Conservation (phyloP, 2,797 vertebrate genomes). For the Cottoperca gobio region DNA sequence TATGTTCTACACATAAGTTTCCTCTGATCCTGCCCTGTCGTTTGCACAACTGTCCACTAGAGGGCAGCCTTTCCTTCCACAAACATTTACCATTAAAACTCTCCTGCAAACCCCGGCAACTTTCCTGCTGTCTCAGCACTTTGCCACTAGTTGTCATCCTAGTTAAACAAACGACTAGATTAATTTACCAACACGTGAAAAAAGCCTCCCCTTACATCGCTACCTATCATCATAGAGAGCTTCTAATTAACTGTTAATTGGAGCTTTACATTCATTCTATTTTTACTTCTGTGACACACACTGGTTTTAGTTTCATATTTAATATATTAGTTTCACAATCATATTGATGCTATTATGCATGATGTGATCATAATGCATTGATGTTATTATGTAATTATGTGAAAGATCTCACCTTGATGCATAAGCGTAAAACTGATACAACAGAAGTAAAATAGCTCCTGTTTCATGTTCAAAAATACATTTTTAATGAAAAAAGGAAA, state of each 20-base stretch:
- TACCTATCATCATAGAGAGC: background rate
- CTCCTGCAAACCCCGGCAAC: no score
- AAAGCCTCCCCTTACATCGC: background rate
- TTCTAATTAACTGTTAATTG: background rate
- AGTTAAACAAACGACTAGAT: background rate
- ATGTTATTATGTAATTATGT: background rate
- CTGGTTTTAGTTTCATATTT: background rate
- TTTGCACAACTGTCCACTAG: conserved; percentile 12
- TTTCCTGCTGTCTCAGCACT: background rate
- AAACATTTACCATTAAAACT: background rate
- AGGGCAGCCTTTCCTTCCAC: conserved; percentile 13
- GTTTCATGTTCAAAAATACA: background rate
- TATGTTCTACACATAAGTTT: background rate
- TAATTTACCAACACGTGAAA: background rate
- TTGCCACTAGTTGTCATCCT: conserved; percentile 17
- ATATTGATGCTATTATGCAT: background rate
- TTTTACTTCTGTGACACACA: background rate
- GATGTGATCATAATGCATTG: background rate
- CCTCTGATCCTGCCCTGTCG: background rate
- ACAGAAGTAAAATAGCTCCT: background rate
- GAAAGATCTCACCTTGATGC: background rate
- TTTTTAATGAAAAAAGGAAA: background rate
- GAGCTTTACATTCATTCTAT: background rate
- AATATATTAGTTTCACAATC: no score
- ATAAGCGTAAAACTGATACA: background rate